Conservation (phyloP, 1,140 invertebrate species). For the Dreissena polymorpha region DNA sequence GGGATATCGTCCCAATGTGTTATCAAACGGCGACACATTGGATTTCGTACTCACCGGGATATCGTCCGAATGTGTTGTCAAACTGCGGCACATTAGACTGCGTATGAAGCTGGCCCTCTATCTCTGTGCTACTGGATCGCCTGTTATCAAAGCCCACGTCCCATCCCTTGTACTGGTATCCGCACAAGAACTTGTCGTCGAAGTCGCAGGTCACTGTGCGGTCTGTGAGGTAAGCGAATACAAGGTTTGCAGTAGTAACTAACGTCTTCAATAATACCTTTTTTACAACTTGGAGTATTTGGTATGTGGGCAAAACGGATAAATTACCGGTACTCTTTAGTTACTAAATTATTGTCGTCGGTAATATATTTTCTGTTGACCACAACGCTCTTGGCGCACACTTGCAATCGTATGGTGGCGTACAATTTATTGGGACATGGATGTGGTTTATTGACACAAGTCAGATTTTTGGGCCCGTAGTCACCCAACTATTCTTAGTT, state of each 20-base stretch:
- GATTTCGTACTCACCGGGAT: slow-evolving; percentile 54
- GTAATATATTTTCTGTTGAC: too few relatives aligned
- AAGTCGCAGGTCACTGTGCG: slow-evolving; percentile 65
- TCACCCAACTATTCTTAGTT: too few relatives aligned
- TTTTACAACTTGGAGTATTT: neutral
- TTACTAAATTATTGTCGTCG: neutral
- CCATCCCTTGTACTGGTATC: slow-evolving; percentile 44
- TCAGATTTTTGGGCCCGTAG: too few relatives aligned
- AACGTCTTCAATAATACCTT: neutral
- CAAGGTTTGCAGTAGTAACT: neutral
- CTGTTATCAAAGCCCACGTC: slow-evolving; percentile 48
- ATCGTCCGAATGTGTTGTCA: slow-evolving; percentile 67
- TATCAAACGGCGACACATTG: too few relatives aligned
- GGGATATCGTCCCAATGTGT: too few relatives aligned
- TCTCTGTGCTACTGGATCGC: slow-evolving; percentile 19
- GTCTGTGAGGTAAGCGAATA: slow-evolving; percentile 51
- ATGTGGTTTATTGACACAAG: too few relatives aligned
- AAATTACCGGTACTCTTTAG: neutral
- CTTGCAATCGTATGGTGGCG: too few relatives aligned
- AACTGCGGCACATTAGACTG: slow-evolving; percentile 57
- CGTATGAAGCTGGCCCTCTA: slow-evolving; percentile 43
- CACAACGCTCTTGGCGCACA: too few relatives aligned
- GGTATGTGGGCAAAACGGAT: neutral
- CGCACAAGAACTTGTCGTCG: slow-evolving; percentile 66
- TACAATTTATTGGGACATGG: too few relatives aligned